Conservation (phyloP, 2,797 vertebrate genomes). For the Schizothorax lantsangensis region DNA sequence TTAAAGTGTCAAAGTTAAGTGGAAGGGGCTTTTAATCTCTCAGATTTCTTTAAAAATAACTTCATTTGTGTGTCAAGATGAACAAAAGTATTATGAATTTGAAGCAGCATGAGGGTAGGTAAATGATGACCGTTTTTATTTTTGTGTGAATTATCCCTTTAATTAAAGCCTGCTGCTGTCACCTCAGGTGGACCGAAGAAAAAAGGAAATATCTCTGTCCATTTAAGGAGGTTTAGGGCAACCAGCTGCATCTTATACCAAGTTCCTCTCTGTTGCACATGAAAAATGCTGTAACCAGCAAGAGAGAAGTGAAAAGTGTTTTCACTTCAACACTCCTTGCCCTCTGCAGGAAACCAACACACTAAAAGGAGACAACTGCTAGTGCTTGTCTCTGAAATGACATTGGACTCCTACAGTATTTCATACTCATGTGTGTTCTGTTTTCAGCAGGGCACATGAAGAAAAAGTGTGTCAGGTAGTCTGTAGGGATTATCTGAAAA, state of each 20-base stretch:
- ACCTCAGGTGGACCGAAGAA: not conserved
- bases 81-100: not conserved
- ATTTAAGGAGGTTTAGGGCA: not conserved
- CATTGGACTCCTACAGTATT: not conserved
- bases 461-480: slow-evolving; percentile 66
- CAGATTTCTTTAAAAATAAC: not conserved
- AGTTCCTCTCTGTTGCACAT: slow-evolving; percentile 3
- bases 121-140: not conserved
- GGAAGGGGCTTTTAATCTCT: not conserved
- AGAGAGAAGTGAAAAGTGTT: slow-evolving; percentile 27
- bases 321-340: slow-evolving; percentile 8
- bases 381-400: slow-evolving; percentile 18
- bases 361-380: not conserved
- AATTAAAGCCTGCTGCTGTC: slow-evolving; percentile 5
- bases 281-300: slow-evolving; percentile 4
- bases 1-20: not conserved
- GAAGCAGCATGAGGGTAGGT: not conserved
- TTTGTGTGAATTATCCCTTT: not conserved
- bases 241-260: not conserved
- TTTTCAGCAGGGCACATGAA: slow-evolving; percentile 47
- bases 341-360: not conserved
- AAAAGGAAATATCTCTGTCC: slow-evolving; percentile 5
- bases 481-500: slow-evolving; percentile 57
- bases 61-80: not conserved
- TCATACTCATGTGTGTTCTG: slow-evolving; percentile 26